Evolutionary conservation across 2,797 vertebrate species (phyloP).

Genomic region (Catharus ustulatus): DNA sequence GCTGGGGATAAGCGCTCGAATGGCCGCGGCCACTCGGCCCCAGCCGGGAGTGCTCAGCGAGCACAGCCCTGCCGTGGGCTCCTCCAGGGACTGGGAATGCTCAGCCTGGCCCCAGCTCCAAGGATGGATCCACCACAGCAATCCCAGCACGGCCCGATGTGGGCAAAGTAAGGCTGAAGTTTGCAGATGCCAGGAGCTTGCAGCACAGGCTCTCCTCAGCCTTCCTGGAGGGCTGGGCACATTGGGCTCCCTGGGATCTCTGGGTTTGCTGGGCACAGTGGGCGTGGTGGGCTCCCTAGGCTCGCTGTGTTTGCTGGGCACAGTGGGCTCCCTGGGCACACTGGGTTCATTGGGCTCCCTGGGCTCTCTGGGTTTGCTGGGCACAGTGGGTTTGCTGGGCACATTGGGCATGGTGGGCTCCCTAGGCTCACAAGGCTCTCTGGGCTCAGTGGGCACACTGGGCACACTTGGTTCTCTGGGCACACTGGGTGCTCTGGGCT

Average conservation of each 20-base stretch:
- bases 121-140: accelerated
- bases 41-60: not conserved
- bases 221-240: too few species aligned
- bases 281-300: not conserved
- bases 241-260: too few species aligned
- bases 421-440: too few species aligned
- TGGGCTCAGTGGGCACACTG: too few species aligned
- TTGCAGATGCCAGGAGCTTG: accelerated
- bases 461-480: too few species aligned
- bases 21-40: not conserved
- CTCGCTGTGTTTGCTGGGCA: too few species aligned
- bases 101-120: accelerated
- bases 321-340: too few species aligned
- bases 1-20: not conserved
- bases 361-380: too few species aligned
- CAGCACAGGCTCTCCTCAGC: accelerated
- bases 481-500: too few species aligned
- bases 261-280: not conserved
- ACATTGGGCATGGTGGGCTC: too few species aligned
- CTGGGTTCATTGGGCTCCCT: not conserved
- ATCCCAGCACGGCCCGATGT: accelerated
- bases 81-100: accelerated
- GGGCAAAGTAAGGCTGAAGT: accelerated
- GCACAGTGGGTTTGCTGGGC: too few species aligned
- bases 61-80: accelerated